Conservation (phyloP, 2,888 invertebrate species). For the Eristalinus sepulchralis region DNA sequence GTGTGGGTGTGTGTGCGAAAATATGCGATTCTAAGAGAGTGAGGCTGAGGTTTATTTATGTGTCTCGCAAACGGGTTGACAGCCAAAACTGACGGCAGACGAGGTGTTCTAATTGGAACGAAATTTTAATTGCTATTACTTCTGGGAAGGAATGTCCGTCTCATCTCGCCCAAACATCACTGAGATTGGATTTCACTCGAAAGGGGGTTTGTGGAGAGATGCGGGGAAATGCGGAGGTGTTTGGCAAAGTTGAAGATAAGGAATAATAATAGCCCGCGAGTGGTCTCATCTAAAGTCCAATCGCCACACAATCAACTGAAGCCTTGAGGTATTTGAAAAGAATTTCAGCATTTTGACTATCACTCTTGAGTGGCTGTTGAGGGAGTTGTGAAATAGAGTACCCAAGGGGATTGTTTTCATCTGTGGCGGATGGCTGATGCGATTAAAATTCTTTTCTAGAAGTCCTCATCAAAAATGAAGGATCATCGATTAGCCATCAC, state of each 20-base stretch:
- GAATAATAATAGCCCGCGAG: no score
- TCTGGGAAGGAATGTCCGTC: background rate
- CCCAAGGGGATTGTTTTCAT: no score
- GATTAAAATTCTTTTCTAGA: background rate
- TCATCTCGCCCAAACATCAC: background rate
- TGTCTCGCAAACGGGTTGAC: background rate
- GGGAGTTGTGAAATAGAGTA: no score
- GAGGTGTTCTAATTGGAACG: background rate
- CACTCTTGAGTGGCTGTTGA: no score
- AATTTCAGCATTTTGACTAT: no score
- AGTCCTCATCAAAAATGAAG: background rate
- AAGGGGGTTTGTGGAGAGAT: no score
- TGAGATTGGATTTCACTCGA: background rate
- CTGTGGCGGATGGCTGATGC: no score
- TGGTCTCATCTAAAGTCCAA: no score
- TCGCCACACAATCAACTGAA: no score
- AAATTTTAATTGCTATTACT: conserved; percentile 14
- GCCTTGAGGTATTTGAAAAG: no score
- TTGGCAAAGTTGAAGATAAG: background rate
- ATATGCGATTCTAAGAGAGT: conserved; percentile 4
- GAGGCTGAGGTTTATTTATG: conserved; percentile 4
- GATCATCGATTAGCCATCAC: background rate
- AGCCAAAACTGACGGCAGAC: background rate
- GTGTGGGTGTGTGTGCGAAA: conserved; percentile 14
- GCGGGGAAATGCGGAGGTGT: background rate